phyloP scores from a whole-genome alignment of 2,113 vertebrate genomes.

The Girardinichthys multiradiatus region DNA sequence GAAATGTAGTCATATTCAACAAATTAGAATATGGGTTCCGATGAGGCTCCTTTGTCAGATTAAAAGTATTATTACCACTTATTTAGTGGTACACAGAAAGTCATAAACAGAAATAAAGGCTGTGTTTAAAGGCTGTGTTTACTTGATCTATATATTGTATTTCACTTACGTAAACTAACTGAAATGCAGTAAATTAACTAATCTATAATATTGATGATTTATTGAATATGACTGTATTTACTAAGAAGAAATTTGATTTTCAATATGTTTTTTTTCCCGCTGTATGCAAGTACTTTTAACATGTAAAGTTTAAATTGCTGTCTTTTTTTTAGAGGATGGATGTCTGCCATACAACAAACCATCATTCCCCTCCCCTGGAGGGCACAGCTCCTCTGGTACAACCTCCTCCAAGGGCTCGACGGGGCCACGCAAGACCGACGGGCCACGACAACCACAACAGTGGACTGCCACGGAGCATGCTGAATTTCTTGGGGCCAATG shows the following conservation, averaged over 20 bases:
- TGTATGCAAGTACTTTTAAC: constrained; percentile 28
- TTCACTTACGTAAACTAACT: no score
- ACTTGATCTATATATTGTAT: no score
- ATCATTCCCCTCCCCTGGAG: constrained; percentile 94
- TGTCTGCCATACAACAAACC: constrained; percentile 96
- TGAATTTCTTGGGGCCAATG: constrained; percentile 90
- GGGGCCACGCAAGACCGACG: constrained; percentile 90
- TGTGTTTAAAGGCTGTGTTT: no score
- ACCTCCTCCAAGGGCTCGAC: constrained; percentile 97
- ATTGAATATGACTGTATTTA: neutral
- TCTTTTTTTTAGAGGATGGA: constrained; percentile 85
- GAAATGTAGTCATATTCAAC: neutral
- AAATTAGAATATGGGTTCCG: no score
- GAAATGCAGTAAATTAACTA: no score
- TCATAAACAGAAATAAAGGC: no score
- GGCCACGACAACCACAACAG: constrained; percentile 84
- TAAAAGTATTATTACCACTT: no score
- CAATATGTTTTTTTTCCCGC: neutral
- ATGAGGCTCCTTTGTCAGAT: no score
- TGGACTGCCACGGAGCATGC: constrained; percentile 89
- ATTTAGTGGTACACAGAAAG: no score
- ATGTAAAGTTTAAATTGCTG: constrained; percentile 26
- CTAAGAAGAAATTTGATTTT: neutral
- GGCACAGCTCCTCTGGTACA: constrained; percentile 97
- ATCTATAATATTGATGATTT: no score